phyloP scores from a whole-genome alignment of 2,888 invertebrate species.

The Ophion ventricosus region DNA sequence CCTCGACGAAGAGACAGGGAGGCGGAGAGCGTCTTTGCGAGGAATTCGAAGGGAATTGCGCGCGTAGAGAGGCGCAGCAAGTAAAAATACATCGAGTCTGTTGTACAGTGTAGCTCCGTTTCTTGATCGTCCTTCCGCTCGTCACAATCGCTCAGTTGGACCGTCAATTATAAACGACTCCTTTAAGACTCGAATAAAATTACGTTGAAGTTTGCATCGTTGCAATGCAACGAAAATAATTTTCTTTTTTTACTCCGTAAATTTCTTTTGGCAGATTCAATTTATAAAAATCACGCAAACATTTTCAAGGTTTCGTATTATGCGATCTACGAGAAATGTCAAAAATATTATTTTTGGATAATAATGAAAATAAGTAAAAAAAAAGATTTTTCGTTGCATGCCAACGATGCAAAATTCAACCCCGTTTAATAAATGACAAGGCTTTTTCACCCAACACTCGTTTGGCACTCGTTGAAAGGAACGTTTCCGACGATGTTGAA shows the following conservation, averaged over 20 bases:
- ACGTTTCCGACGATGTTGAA: too few species aligned
- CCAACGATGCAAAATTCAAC: too few species aligned
- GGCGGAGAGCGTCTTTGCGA: conserved; percentile 39
- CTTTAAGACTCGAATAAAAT: conserved; percentile 81
- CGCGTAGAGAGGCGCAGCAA: conserved; percentile 60
- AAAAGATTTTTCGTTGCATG: too few species aligned
- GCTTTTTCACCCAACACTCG: conserved; percentile 27
- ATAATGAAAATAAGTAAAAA: too few species aligned
- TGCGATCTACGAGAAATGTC: too few species aligned
- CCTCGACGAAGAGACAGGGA: conserved; percentile 43
- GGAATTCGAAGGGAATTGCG: conserved; percentile 59
- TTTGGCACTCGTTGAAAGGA: conserved; percentile 12
- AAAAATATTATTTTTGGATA: too few species aligned
- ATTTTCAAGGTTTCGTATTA: too few species aligned
- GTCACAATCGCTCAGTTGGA: conserved; percentile 77
- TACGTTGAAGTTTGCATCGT: too few species aligned
- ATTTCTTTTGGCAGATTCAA: too few species aligned
- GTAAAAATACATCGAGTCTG: conserved; percentile 74
- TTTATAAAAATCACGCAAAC: too few species aligned
- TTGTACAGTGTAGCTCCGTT: conserved; percentile 69
- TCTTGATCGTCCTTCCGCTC: conserved; percentile 68
- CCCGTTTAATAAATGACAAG: conserved; percentile 75
- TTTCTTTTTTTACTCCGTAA: too few species aligned
- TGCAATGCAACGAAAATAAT: too few species aligned
- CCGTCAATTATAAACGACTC: conserved; percentile 80